A percentile compares a stretch with the other conserved stretches of the same genome.
These are phyloP conservation scores for Esox lucius DNA, from an alignment of 2,797 vertebrate species.

Conservation along the genomic window DNA sequence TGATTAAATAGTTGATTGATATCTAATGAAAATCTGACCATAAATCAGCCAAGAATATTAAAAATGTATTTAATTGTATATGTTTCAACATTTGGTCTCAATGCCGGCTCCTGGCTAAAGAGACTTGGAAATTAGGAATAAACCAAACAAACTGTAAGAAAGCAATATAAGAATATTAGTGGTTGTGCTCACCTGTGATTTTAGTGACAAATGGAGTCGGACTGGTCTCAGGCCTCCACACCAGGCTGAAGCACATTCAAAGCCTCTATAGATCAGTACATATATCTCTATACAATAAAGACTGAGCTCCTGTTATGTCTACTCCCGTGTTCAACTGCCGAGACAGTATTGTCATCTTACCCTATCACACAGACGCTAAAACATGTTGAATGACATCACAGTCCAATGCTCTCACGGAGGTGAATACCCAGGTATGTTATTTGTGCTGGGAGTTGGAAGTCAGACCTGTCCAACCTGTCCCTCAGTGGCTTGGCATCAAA, in stretches of 20 bases:
- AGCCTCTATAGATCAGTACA: neutral
- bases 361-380: slow-evolving; percentile 13
- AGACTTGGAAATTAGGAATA: neutral
- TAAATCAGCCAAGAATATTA: neutral
- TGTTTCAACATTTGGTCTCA: neutral
- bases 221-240: neutral
- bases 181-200: slow-evolving; percentile 57
- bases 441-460: slow-evolving; percentile 46
- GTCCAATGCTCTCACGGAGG: slow-evolving; percentile 13
- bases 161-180: neutral
- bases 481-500: neutral
- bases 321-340: slow-evolving; percentile 11
- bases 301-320: neutral
- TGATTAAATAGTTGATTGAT: neutral
- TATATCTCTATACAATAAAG: neutral
- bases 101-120: neutral
- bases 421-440: slow-evolving; percentile 45
- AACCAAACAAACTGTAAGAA: neutral
- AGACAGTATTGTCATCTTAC: neutral
- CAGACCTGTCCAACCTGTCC: slow-evolving; percentile 64
- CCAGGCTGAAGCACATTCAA: slow-evolving; percentile 17
- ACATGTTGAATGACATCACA: slow-evolving; percentile 41
- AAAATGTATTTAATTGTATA: neutral
- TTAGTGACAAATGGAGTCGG: slow-evolving; percentile 21
- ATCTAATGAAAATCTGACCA: neutral